A percentile compares a stretch with the other conserved stretches of the same genome.
Conservation (phyloP, 2,797 vertebrate species). For the Australoheros facetus region DNA sequence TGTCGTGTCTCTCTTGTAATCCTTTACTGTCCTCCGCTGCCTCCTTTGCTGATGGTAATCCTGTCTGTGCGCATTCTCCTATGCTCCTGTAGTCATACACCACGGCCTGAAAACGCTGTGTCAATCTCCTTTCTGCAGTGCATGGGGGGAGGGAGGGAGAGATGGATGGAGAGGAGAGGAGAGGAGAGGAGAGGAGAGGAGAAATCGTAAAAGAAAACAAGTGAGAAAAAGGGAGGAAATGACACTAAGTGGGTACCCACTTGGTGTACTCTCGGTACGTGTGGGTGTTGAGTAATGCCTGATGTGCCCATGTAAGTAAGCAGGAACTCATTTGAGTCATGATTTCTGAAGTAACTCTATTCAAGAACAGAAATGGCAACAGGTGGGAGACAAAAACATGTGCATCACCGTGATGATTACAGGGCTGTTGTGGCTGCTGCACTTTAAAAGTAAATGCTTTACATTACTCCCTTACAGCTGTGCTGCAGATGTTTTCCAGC, state of each 20-base stretch:
- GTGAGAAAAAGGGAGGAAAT: not conserved
- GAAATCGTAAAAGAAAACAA: too few relatives aligned
- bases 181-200: not conserved
- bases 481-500: not conserved
- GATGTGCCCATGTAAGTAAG: constrained; percentile 24
- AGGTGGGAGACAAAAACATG: constrained; percentile 20
- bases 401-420: not conserved
- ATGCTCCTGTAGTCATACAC: constrained; percentile 29
- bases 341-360: constrained; percentile 21
- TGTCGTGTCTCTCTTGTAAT: constrained; percentile 57
- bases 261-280: constrained; percentile 43
- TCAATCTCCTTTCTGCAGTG: constrained; percentile 61
- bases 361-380: constrained; percentile 36
- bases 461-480: not conserved
- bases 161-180: not conserved
- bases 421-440: not conserved
- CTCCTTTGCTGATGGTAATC: constrained; percentile 72
- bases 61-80: constrained; percentile 50
- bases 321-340: constrained; percentile 40
- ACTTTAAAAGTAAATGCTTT: not conserved
- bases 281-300: constrained; percentile 60
- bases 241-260: constrained; percentile 4
- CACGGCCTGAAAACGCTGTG: constrained; percentile 64
- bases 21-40: constrained; percentile 61
- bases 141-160: constrained; percentile 31